Evolutionary conservation across 2,888 invertebrate species (phyloP), one percentile per base, ranked within the genome.

Genomic region (Ormyrus rosae): DNA sequence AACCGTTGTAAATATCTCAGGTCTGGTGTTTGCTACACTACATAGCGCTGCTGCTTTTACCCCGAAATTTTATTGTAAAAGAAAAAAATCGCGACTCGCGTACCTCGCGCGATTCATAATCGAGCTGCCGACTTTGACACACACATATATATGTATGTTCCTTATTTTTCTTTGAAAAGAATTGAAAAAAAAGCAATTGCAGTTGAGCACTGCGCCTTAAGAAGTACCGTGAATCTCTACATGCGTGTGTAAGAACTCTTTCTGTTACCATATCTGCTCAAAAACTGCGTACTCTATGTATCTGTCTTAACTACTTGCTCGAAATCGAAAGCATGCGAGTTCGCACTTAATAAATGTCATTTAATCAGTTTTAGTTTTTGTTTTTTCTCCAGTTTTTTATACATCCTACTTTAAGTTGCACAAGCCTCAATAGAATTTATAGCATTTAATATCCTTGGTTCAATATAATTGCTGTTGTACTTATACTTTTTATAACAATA

Each of bases 1-100:
- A 79, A 77, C 69, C 61, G 51, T 81, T 84, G 84, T 84, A 84
- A 84, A 84, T 84, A 84, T 83, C 82, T 80, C 75, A 80, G 75
- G 78, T 78, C 82, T 83, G 81, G 77, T 82, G 77, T 83, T 83
- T 75, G 68, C 75, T 77, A 65, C 50, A 74, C 79, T 82, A 77
- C 77, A 19, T 19, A 19, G 61, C 81, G 64, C 50, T 71, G 71
- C 72, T 75, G 60, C 51, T 63, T 50, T 72, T 68, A 68, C 10
- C 73, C 19, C 72, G 51, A 77, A 45, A 64, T 73, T 73, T 81
- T 73, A 69, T 74, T 72, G 80, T 73, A 68, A 75, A 19, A 19
- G 19, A 19, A 19, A 46, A 45, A 76, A 75, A 80, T 64, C 61
- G 64, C 61, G 73, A 82, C 77, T 82, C 74, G 77, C 74, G 78